Evolutionary conservation across 2,113 vertebrate genomes (phyloP).

Genomic region (Engraulis encrasicolus): DNA sequence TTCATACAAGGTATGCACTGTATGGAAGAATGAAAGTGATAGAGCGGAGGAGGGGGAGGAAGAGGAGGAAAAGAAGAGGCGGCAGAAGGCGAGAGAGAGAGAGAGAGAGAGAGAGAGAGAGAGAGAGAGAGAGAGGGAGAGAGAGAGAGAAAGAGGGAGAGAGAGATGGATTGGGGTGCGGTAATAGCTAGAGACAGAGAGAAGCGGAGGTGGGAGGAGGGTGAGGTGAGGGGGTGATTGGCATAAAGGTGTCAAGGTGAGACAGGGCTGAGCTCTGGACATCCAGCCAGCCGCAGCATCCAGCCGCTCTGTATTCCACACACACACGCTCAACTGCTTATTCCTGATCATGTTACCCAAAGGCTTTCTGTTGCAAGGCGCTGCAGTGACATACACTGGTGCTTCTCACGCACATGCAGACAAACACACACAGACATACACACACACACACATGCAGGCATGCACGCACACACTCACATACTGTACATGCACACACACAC

Average conservation of each 20-base stretch:
- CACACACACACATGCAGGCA: slow-evolving; percentile 24
- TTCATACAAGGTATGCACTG: slow-evolving; percentile 67
- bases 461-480: neutral
- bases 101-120: slow-evolving; percentile 29
- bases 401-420: no score
- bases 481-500: no score
- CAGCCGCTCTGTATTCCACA: slow-evolving; percentile 2
- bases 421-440: no score
- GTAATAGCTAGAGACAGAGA: no score
- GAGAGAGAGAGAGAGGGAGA: slow-evolving; percentile 38
- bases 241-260: no score
- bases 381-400: no score
- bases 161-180: no score
- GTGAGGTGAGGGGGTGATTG: no score
- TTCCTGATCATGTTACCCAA: neutral
- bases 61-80: slow-evolving; percentile 46
- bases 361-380: neutral
- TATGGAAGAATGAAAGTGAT: slow-evolving; percentile 59
- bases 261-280: no score
- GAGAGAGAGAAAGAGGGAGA: slow-evolving; percentile 40
- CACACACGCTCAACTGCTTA: neutral
- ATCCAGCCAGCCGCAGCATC: no score
- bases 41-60: slow-evolving; percentile 38
- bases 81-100: slow-evolving; percentile 26
- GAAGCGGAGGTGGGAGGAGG: no score